Base-by-base conservation (phyloP, 2,797 vertebrate species). In the Cephalopachus bancanus region DNA sequence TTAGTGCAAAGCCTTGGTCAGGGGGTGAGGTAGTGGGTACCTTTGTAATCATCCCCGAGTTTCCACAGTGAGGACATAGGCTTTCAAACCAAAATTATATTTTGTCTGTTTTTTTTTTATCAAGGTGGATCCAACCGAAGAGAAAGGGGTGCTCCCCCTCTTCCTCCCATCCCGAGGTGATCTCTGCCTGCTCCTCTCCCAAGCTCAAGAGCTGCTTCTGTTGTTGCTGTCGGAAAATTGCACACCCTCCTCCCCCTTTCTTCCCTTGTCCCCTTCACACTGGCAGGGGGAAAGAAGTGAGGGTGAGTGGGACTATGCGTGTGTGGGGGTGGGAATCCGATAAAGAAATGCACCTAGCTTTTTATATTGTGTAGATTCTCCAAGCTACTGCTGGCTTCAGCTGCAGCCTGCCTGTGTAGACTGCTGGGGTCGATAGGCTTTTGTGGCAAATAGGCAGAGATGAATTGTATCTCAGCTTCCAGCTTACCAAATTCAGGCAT, bases 91-190 rank as follows among this genome's bases (percentile, higher is more conserved):
- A 97, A 94, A 96, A 91, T 93, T 95, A 37, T 86, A 17, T 97
- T 89, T 88, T 94, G 57, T 37, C 44, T 96, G 15, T 90, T 94
- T 93, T 90, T 94, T 93, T 94, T 90, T 86, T 24, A 96, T 98
- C 44, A 89, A 99, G 99, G 98, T 98, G 98, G 98, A 94, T 98
- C 99, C 96, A 98, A 97, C 72, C 98, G 98, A 95, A 99, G 98
- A 98, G 99, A 99, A 97, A 98, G 99, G 98, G 99, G 99, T 62
- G 99, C 98, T 1, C 99, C 99, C 1, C 99, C 99, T 0, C 98
- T 99, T n/a, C 99, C 99, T 0, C 99, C 99, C 69, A 97, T 98
- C 95, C 98, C 99, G 0, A 99, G 99, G 99, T 99, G 98, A 99
- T 99, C 96, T 89, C 80, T 64, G 92, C 96, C 94, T 85, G 88